Evolutionary conservation across 2,113 vertebrate species (phyloP).

Genomic region (Mesitornis unicolor): DNA sequence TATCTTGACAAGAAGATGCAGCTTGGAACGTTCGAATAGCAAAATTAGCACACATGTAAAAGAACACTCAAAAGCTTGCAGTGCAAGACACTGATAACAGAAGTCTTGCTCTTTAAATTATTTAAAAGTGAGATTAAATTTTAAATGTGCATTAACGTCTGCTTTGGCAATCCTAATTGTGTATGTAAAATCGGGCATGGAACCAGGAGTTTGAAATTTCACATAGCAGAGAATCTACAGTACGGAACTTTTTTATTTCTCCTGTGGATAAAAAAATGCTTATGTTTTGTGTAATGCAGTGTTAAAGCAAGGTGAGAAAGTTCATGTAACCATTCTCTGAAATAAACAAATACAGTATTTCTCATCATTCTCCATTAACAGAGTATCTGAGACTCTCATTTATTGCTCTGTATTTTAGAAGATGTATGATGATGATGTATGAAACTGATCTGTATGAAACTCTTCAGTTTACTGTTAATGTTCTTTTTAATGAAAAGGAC

Average conservation of each 20-base stretch:
- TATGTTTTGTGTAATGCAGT: background rate
- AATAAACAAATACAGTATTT: background rate
- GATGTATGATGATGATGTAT: too few species aligned
- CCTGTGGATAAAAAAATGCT: background rate
- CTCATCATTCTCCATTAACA: background rate
- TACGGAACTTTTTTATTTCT: too few species aligned
- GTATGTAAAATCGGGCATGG: background rate
- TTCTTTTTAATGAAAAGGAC: background rate
- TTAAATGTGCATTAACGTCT: background rate
- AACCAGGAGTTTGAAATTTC: background rate
- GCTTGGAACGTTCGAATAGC: background rate
- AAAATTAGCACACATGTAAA: background rate
- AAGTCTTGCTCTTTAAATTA: background rate
- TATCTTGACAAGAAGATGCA: background rate
- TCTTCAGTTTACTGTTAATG: background rate
- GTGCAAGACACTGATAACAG: background rate
- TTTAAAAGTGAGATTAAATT: background rate
- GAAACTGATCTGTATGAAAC: background rate
- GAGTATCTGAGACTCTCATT: background rate
- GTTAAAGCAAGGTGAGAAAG: background rate
- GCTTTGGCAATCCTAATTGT: background rate
- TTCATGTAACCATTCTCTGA: background rate
- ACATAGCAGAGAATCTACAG: background rate
- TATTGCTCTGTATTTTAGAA: background rate
- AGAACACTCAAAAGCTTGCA: background rate